Conservation (phyloP, 2,797 vertebrate species). For the Yasuhikotakia modesta region DNA sequence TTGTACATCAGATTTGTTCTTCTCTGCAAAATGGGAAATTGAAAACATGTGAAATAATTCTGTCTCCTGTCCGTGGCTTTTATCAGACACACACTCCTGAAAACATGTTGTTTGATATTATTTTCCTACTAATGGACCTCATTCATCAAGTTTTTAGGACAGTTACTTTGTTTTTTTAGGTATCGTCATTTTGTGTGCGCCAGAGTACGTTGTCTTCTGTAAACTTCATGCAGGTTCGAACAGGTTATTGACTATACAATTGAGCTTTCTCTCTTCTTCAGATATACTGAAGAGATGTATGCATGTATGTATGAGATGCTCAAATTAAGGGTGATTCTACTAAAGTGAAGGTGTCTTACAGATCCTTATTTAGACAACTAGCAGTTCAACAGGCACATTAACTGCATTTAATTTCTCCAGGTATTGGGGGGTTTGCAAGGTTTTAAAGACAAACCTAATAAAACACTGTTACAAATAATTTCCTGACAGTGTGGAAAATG, state of each 20-base stretch:
- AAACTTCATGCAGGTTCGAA: conserved; percentile 3
- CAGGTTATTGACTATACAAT: neutral
- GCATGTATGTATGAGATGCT: no score
- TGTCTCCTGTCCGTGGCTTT: neutral
- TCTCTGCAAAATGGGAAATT: neutral
- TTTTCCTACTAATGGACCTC: conserved; percentile 26
- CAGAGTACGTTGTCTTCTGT: conserved; percentile 6
- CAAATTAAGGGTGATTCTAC: no score
- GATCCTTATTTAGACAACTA: conserved; percentile 74
- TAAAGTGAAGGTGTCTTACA: conserved; percentile 74
- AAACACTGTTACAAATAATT: conserved; percentile 76
- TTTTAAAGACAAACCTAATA: conserved; percentile 77
- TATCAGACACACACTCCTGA: conserved; percentile 1
- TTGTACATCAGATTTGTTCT: conserved; percentile 17
- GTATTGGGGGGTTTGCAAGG: conserved; percentile 65
- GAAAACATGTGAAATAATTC: conserved; percentile 17
- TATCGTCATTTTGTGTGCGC: neutral
- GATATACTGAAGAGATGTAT: neutral
- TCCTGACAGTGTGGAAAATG: conserved; percentile 62
- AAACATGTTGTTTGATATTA: conserved; percentile 7
- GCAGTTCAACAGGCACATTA: conserved; percentile 72
- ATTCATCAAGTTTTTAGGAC: conserved; percentile 31
- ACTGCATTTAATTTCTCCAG: conserved; percentile 73
- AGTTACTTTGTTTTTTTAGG: conserved; percentile 20
- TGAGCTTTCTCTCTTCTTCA: neutral